Base-by-base conservation (phyloP, 2,797 vertebrate species). In the Momotus momota region DNA sequence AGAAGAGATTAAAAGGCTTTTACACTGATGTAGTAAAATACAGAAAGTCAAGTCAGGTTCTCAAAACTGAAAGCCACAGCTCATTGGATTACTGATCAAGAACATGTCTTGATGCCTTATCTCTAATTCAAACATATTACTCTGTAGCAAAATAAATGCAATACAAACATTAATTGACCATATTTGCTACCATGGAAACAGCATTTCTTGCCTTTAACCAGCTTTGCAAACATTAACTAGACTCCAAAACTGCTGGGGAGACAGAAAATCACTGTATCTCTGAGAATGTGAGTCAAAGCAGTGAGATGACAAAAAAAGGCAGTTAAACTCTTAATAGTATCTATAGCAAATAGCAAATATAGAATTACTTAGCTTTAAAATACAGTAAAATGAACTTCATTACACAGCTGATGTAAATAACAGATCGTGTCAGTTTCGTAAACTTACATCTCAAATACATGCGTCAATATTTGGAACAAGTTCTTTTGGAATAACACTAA, bases 321-420 rank as follows among this genome's bases (percentile, higher is more conserved):
- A 1, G 31, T 33, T 38, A 4, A 54, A 48, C 38, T 78, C 8
- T 48, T 61, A 69, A 61, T 5, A 33, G 13, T 29, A 52, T 6
- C 29, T 48, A 35, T 35, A 35, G 35, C 35, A 35, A 35, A 16
- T 3, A 48, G 17, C 13, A 45, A 81, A 31, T 9, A 52, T 3
- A 81, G 26, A 88, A 71, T n/a, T 43, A 40, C 2, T 60, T 51
- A n/a, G 7, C 27, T 81, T 65, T 80, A 48, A 40, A 67, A 45
- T 26, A 57, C 14, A 58, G 8, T 22, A 31, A 62, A 38, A 16
- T 62, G 29, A 83, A 22, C 26, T 70, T 33, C 29, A 29, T 77
- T 58, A 40, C 17, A 31, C 12, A 52, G n/a, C 9, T 54, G 61
- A 43, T 0, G 0, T 9, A 20, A 8, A 6, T 18, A 71, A 35